A percentile compares a stretch with the other conserved stretches of the same genome.
These are phyloP conservation scores for Streblospio benedicti DNA, from an alignment of 1,140 invertebrate genomes.

Conservation along the genomic window DNA sequence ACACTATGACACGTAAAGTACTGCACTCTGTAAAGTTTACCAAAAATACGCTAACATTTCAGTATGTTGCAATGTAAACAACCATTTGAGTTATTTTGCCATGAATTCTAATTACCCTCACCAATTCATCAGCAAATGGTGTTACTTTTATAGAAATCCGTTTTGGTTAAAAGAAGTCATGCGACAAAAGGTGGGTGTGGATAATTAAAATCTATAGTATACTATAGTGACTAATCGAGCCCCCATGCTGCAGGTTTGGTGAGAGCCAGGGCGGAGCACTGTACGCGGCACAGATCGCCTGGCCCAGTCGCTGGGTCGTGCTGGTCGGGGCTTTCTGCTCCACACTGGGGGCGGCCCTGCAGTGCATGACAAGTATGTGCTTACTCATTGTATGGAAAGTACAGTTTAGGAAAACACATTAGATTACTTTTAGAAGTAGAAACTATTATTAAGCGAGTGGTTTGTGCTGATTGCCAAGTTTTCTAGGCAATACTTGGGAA, in stretches of 20 bases:
- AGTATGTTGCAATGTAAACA: no score
- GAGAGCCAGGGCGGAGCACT: slow-evolving; percentile 88
- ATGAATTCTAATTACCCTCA: no score
- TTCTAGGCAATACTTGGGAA: background rate
- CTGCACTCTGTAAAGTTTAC: no score
- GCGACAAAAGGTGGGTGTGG: background rate
- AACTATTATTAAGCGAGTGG: no score
- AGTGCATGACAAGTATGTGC: slow-evolving; percentile 80
- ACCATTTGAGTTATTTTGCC: no score
- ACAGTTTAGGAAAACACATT: background rate
- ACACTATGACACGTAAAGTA: no score
- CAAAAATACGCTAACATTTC: no score
- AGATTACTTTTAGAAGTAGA: no score
- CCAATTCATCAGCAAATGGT: no score
- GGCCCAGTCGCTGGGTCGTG: slow-evolving; percentile 81
- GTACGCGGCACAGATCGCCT: slow-evolving; percentile 92
- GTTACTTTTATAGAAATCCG: no score
- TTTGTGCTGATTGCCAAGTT: no score
- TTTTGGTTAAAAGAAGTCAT: no score
- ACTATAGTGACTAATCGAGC: background rate
- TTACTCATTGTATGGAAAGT: background rate
- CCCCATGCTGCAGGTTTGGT: slow-evolving; percentile 64
- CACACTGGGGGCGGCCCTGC: slow-evolving; percentile 94
- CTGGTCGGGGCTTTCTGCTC: slow-evolving; percentile 94
- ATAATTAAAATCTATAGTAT: background rate